Percentiles rank a stretch among this genome's conserved stretches.
These are phyloP conservation scores for Chelonus insularis DNA, from an alignment of 1,140 invertebrate genomes.

Conservation along the genomic window DNA sequence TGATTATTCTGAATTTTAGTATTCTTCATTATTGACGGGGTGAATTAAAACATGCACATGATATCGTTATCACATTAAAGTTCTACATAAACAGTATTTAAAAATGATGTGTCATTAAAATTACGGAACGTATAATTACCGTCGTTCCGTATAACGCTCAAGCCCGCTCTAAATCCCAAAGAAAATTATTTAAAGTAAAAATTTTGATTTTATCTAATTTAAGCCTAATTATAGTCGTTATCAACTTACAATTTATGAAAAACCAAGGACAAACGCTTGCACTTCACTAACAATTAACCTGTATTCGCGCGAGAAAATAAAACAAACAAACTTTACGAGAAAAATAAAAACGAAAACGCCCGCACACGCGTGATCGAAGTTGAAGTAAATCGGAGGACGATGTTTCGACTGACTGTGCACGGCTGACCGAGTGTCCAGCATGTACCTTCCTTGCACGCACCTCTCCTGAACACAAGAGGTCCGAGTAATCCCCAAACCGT, in stretches of 20 bases:
- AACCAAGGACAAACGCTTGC: no score
- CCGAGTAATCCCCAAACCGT: constrained; percentile 36
- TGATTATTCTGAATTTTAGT: no score
- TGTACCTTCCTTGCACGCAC: constrained; percentile 23
- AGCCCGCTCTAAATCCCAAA: neutral
- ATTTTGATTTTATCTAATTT: no score
- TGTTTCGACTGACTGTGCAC: constrained; percentile 54
- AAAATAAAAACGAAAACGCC: constrained; percentile 5
- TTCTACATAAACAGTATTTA: no score
- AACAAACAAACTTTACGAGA: no score
- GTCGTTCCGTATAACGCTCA: neutral
- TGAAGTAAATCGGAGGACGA: constrained; percentile 35
- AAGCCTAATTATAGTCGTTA: no score
- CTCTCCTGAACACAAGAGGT: constrained; percentile 35
- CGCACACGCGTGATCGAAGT: constrained; percentile 3
- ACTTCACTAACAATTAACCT: no score
- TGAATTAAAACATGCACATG: no score
- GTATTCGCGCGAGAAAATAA: no score
- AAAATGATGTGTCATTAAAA: neutral
- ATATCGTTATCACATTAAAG: no score
- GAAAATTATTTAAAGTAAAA: neutral
- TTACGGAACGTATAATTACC: neutral
- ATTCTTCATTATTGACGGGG: no score
- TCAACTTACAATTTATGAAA: no score
- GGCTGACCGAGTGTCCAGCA: constrained; percentile 55